phyloP scores from a whole-genome alignment of 2,888 invertebrate species.

The Cosmorhoe ocellata region DNA sequence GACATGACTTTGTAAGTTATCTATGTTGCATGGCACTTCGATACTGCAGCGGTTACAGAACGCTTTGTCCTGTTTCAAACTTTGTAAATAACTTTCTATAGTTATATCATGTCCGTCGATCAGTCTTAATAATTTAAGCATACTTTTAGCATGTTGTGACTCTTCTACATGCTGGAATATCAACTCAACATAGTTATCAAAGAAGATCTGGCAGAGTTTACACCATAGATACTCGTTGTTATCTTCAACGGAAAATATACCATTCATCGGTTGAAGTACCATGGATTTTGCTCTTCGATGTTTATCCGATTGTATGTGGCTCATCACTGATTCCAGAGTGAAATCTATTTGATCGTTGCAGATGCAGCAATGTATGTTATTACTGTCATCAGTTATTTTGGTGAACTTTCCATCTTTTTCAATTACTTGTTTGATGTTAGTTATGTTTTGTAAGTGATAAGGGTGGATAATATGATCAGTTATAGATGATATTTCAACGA shows the following conservation, averaged over 20 bases:
- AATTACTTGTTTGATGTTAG: constrained; percentile 35
- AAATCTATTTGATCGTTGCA: constrained; percentile 43
- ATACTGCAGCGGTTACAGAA: constrained; percentile 48
- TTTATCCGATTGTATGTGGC: constrained; percentile 38
- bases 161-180: constrained; percentile 54
- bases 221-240: constrained; percentile 52
- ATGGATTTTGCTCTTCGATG: constrained; percentile 49
- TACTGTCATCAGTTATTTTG: constrained; percentile 37
- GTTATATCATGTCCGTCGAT: constrained; percentile 50
- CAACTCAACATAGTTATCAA: constrained; percentile 52
- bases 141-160: constrained; percentile 38
- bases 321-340: constrained; percentile 30
- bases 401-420: constrained; percentile 48
- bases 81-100: constrained; percentile 51
- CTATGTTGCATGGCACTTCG: constrained; percentile 49
- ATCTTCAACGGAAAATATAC: constrained; percentile 55
- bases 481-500: constrained; percentile 24
- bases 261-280: constrained; percentile 54
- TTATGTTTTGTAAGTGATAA: constrained; percentile 35
- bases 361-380: constrained; percentile 39
- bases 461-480: constrained; percentile 42
- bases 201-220: constrained; percentile 54
- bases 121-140: constrained; percentile 43
- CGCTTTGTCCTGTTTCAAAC: constrained; percentile 51
- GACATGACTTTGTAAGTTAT: constrained; percentile 52